Base-by-base conservation (phyloP, 1,140 invertebrate species). In the Drosophila lacertosa region DNA sequence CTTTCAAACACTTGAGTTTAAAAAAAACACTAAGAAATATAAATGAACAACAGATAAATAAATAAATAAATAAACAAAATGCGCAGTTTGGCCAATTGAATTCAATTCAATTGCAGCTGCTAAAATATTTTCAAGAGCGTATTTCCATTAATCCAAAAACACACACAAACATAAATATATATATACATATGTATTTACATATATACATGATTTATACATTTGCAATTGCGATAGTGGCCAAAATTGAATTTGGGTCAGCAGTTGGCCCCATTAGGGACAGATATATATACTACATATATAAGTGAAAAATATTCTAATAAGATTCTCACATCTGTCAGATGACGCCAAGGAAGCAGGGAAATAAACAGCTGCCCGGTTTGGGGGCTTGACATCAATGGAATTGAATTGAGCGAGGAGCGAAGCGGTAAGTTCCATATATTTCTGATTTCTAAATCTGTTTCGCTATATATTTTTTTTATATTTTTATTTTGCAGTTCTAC, bases 291-390 rank as follows among this genome's bases (percentile, higher is more conserved):
- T 11, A 13, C 33, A 15, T 69, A 29, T 29, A 26, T 22, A 44
- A 53, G 29, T 39, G 6, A 39, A 32, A 29, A 37, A 47, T 42
- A 45, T 62, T 51, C 42, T 45, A 22, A 57, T 66, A 67, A 10
- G 53, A 54, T 60, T 53, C 18, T 13, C 29, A 33, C 9, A 54
- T 62, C 13, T 40, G 60, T 44, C 35, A 86, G 81, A 88, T 86
- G 81, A 86, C 81, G 77, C 74, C 81, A 81, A 59, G 57, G 82
- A 74, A 54, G 57, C 75, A 63, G 58, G 58, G 48, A 37, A 40
- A 15, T 24, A 26, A 26, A 48, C 64, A 77, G 60, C 62, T 77
- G 75, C 45, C 35, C 26, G 29, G 18, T 64, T 54, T 18, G 71
- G 50, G 60, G 71, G 62, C 67, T 66, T 33, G 48, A 47, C 44